phyloP scores from a whole-genome alignment of 1,140 invertebrate species.

The Lineus longissimus region DNA sequence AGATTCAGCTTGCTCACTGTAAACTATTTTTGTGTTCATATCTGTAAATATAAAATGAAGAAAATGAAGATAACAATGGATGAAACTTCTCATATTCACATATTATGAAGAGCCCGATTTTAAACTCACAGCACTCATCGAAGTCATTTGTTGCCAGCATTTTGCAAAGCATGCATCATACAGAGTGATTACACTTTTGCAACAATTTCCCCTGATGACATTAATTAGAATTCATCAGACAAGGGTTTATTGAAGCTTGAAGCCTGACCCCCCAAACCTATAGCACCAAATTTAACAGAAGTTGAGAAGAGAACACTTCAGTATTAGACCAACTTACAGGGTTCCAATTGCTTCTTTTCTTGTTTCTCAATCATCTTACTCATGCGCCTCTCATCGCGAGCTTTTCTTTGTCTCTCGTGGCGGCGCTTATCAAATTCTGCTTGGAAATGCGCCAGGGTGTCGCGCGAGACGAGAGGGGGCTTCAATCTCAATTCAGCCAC shows the following conservation, averaged over 20 bases:
- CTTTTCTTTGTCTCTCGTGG: constrained; percentile 61
- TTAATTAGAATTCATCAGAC: not conserved
- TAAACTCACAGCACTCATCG: too few relatives aligned
- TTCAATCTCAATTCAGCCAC: constrained; percentile 80
- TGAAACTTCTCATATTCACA: too few relatives aligned
- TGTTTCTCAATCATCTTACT: constrained; percentile 69
- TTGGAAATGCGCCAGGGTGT: constrained; percentile 44
- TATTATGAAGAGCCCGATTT: too few relatives aligned
- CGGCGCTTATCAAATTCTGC: constrained; percentile 67
- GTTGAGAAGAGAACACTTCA: not conserved
- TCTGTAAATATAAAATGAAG: not conserved
- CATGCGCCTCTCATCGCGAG: constrained; percentile 66
- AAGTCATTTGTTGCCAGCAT: too few relatives aligned
- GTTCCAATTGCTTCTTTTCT: constrained; percentile 67
- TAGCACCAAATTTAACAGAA: not conserved
- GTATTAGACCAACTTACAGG: constrained; percentile 33
- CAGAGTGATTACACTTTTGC: too few relatives aligned
- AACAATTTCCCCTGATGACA: too few relatives aligned
- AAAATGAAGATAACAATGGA: too few relatives aligned
- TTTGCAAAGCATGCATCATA: too few relatives aligned
- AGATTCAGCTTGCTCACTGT: not conserved
- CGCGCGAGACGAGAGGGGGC: constrained; percentile 66
- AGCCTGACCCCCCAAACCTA: not conserved
- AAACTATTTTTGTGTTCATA: not conserved
- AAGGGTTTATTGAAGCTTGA: not conserved